A percentile compares a stretch with the other conserved stretches of the same genome.
Evolutionary conservation across 2,888 invertebrate genomes (phyloP).

Genomic region (Brenthis ino): DNA sequence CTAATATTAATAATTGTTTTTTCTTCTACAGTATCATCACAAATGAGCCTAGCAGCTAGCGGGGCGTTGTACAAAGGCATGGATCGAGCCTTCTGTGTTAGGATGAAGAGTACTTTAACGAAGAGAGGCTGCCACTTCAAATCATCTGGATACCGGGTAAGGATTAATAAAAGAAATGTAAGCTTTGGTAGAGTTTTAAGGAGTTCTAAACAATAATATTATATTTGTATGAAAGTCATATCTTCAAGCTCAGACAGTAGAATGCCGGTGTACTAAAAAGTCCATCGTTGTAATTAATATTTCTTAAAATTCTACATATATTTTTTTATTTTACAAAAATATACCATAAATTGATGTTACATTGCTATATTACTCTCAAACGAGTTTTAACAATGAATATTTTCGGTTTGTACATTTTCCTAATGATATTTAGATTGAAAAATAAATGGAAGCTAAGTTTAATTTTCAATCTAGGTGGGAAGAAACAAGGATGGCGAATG

Average conservation of each 20-base stretch:
- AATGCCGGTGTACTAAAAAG: too few relatives aligned
- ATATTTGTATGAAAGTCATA: too few relatives aligned
- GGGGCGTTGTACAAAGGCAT: constrained; percentile 90
- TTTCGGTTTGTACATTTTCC: constrained; percentile 67
- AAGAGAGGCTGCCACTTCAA: constrained; percentile 98
- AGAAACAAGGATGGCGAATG: constrained; percentile 66
- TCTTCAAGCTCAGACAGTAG: too few relatives aligned
- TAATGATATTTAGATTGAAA: constrained; percentile 66
- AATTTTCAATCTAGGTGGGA: constrained; percentile 81
- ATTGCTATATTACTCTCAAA: too few relatives aligned
- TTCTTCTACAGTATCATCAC: constrained; percentile 86
- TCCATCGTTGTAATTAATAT: too few relatives aligned
- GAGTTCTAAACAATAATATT: too few relatives aligned
- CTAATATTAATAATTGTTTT: constrained; percentile 36
- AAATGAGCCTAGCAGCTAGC: constrained; percentile 89
- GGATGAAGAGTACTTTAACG: constrained; percentile 98
- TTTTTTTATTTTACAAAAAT: too few relatives aligned
- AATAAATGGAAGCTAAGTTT: constrained; percentile 76
- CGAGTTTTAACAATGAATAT: constrained; percentile 53
- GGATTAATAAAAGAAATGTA: constrained; percentile 48
- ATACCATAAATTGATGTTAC: too few relatives aligned
- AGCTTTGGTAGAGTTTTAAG: constrained; percentile 12
- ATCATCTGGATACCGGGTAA: constrained; percentile 97
- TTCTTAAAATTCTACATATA: too few relatives aligned
- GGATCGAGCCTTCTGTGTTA: constrained; percentile 95